Evolutionary conservation across 2,113 vertebrate species (phyloP), one percentile per base, ranked within the genome.

Genomic region (Pitta sordida): DNA sequence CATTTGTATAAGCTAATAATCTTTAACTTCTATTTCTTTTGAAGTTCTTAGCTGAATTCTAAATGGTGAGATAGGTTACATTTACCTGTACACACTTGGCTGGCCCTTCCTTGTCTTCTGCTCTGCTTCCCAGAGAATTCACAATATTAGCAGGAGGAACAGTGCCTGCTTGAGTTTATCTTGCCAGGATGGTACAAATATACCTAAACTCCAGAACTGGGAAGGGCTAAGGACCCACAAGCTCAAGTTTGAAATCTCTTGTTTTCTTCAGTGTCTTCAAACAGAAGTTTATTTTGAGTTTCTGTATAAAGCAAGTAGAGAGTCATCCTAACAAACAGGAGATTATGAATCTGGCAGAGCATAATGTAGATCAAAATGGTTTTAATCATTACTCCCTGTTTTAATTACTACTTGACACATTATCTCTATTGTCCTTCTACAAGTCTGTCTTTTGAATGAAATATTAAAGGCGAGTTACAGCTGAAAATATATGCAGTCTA

Each of bases 391-490:
- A 83, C 60, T 77, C 65, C 32, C 86, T 94, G 11, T 92, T 97
- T 97, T 97, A 97, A 93, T 97, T 97, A 95, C 76, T 92, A 95
- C 87, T 95, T 95, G 89, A 96, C 89, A 95, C 81, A 95, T 96
- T 94, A 94, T 96, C 96, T 95, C 91, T 93, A 94, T 96, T 97
- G 96, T 97, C 95, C 96, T 96, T 91, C 91, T 84, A 77, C 69
- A 88, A 95, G 94, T 92, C 94, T 91, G 32, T 90, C 86, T 93
- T 95, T 93, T 96, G 92, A 96, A 96, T 96, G 73, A 96, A 96
- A 96, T 96, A 96, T 93, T 96, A 93, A 96, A 91, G 81, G 78
- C 41, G 0, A 97, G 94, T 92, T 92, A 96, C 94, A 96, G 91
- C 90, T 96, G 94, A 97, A 96, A 94, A 96, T 97, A 96, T 91